These are phyloP conservation scores for Catocala sponsa DNA, from an alignment of 2,888 invertebrate species.

Conservation along the genomic window DNA sequence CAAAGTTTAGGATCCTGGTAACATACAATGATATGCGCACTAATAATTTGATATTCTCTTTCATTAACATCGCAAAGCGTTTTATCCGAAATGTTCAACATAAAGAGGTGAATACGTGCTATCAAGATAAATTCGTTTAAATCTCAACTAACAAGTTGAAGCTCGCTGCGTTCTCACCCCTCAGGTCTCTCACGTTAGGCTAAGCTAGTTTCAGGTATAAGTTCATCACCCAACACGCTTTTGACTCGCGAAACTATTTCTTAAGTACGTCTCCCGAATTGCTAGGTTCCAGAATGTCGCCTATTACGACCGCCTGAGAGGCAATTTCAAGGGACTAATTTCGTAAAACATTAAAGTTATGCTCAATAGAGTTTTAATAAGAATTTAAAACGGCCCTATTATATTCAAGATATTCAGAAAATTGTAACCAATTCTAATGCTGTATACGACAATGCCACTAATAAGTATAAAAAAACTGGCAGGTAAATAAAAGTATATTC, in stretches of 20 bases:
- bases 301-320: conserved; percentile 42
- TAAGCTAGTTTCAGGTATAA: conserved; percentile 49
- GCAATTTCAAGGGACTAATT: conserved; percentile 39
- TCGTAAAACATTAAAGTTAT: conserved; percentile 45
- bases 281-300: conserved; percentile 41
- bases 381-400: too few species aligned
- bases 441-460: too few species aligned
- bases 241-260: conserved; percentile 52
- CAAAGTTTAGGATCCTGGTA: conserved; percentile 4
- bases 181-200: conserved; percentile 40
- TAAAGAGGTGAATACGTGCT: conserved; percentile 38
- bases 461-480: too few species aligned
- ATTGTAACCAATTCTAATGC: too few species aligned
- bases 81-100: conserved; percentile 27
- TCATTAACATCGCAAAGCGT: conserved; percentile 32
- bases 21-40: conserved; percentile 15
- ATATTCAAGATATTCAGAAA: too few species aligned
- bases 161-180: conserved; percentile 30
- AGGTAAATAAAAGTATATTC: too few species aligned
- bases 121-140: conserved; percentile 45
- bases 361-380: conserved; percentile 5
- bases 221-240: conserved; percentile 49
- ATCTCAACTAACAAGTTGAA: conserved; percentile 48
- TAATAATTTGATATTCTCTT: conserved; percentile 28
- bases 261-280: conserved; percentile 50